Evolutionary conservation across 2,113 vertebrate genomes (phyloP).

Genomic region (Spermophilus dauricus): DNA sequence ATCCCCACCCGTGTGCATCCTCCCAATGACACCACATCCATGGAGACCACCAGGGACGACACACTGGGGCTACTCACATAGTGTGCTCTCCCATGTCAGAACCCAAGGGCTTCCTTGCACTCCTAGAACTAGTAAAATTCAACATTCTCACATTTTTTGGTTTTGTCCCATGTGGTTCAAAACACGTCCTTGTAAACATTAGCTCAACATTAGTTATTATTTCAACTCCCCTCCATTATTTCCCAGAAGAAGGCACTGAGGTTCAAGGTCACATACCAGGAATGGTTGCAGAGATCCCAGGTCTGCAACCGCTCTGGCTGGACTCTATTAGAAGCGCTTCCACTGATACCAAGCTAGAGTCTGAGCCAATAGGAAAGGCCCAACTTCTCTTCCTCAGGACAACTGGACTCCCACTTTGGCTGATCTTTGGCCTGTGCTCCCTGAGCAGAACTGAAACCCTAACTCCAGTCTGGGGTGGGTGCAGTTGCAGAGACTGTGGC

Average conservation of each 20-base stretch:
- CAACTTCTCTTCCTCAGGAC: no score
- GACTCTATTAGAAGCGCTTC: neutral
- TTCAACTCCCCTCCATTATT: neutral
- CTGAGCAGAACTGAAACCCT: neutral
- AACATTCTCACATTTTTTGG: neutral
- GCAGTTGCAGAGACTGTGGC: neutral
- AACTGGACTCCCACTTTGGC: neutral
- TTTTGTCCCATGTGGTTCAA: neutral
- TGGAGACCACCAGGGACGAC: neutral
- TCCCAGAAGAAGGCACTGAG: neutral
- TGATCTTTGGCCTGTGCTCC: neutral
- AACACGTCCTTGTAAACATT: neutral
- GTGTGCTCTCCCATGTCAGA: neutral
- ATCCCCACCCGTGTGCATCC: rapidly evolving
- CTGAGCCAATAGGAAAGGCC: no score
- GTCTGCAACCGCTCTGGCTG: no score
- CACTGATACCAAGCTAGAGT: no score
- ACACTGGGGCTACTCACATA: neutral
- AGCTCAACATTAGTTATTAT: neutral
- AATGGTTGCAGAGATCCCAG: neutral
- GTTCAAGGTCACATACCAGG: neutral
- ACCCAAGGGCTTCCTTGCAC: neutral
- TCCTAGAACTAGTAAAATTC: neutral
- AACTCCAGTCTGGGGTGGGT: neutral
- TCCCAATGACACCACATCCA: neutral